These are phyloP conservation scores for Alligator mississippiensis DNA, from an alignment of 2,113 vertebrate species.

Conservation along the genomic window DNA sequence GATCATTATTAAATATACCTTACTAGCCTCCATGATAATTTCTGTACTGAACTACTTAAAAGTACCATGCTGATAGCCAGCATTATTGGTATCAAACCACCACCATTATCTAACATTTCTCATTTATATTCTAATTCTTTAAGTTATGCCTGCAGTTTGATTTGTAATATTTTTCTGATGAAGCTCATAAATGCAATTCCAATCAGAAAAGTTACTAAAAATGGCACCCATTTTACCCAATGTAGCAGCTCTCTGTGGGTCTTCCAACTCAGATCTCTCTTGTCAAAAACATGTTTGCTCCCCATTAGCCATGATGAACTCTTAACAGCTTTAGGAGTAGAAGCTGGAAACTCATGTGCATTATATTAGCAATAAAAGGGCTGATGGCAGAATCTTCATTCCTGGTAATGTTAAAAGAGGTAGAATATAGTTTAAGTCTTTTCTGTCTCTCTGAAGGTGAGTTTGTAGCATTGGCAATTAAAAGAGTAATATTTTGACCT, in stretches of 20 bases:
- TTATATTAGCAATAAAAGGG: background rate
- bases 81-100: background rate
- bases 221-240: background rate
- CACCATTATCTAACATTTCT: background rate
- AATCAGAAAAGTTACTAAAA: background rate
- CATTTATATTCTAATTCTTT: background rate
- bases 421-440: background rate
- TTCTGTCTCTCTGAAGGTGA: background rate
- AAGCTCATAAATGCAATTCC: background rate
- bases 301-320: fast-evolving
- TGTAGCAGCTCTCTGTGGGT: background rate
- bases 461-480: background rate
- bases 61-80: background rate
- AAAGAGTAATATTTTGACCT: background rate
- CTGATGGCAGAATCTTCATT: background rate
- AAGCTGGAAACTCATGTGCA: background rate
- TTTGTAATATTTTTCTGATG: background rate
- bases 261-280: background rate
- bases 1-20: background rate
- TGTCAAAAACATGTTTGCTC: background rate
- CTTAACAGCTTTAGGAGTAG: background rate
- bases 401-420: background rate
- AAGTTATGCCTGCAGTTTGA: background rate
- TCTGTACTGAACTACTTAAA: background rate
- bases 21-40: background rate